A percentile compares a stretch with the other conserved stretches of the same genome.
Conservation (phyloP, 2,113 vertebrate species). For the Chaetura pelagica region DNA sequence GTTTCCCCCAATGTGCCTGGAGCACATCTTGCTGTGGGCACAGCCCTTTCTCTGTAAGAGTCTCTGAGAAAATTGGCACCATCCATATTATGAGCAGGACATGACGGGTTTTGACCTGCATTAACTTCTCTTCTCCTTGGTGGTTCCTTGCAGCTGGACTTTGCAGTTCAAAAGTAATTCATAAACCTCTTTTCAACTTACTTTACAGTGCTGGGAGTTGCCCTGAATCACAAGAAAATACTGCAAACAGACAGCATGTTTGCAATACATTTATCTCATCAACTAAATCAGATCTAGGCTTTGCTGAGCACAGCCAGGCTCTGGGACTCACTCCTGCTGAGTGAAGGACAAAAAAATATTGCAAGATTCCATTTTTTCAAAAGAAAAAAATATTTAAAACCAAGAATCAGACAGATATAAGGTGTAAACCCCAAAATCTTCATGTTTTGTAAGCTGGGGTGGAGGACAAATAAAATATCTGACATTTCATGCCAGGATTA, state of each 20-base stretch:
- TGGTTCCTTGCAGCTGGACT: background rate
- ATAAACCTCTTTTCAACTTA: background rate
- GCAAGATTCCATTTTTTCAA: background rate
- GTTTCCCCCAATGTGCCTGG: background rate
- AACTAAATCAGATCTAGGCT: background rate
- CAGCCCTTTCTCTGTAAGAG: background rate
- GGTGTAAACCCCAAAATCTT: background rate
- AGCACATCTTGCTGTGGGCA: background rate
- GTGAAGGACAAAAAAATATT: background rate
- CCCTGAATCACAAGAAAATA: background rate
- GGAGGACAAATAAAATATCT: background rate
- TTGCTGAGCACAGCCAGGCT: background rate
- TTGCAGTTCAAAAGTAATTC: background rate
- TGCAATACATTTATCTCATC: background rate
- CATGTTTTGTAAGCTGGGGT: background rate
- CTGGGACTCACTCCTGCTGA: background rate
- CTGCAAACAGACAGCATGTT: background rate
- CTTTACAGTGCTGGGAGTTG: background rate
- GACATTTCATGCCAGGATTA: background rate
- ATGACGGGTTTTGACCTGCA: background rate
- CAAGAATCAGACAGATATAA: background rate
- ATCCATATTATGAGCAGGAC: background rate
- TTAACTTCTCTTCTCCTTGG: background rate
- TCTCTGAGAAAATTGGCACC: background rate
- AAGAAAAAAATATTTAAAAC: rapidly evolving